Evolutionary conservation across 2,888 invertebrate species (phyloP).

Genomic region (Agrotis clavis): DNA sequence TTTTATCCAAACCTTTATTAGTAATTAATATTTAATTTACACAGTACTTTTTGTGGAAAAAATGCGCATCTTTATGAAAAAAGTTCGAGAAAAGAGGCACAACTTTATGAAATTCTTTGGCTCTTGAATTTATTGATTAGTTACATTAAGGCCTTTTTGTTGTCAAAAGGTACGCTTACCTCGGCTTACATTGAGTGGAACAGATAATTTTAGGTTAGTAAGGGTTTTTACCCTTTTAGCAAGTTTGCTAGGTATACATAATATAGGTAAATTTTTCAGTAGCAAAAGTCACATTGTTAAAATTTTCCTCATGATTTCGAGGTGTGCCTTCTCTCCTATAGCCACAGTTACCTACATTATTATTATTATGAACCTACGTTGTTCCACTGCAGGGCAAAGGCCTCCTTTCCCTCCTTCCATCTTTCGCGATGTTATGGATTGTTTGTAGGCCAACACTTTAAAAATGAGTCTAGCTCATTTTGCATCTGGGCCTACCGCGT

Average conservation of each 20-base stretch:
- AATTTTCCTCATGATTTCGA: constrained; percentile 20
- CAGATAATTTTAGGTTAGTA: constrained; percentile 1
- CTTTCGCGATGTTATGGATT: too few relatives aligned
- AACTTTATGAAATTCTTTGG: constrained; percentile 25
- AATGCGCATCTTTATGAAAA: constrained; percentile 22
- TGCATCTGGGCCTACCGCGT: too few relatives aligned
- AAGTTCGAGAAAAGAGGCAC: constrained; percentile 19
- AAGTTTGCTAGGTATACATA: not conserved
- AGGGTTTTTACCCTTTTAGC: constrained; percentile 20
- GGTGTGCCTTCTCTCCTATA: not conserved
- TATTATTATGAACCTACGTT: too few relatives aligned
- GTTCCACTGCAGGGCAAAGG: too few relatives aligned
- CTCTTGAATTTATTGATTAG: constrained; percentile 35
- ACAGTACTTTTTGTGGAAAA: constrained; percentile 22
- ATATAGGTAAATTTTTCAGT: not conserved
- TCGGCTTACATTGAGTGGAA: not conserved
- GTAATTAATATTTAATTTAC: too few relatives aligned
- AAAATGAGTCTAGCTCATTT: too few relatives aligned
- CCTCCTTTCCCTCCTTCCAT: too few relatives aligned
- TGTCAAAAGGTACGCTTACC: not conserved
- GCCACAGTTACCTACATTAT: too few relatives aligned
- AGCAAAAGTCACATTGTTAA: not conserved
- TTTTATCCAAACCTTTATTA: too few relatives aligned
- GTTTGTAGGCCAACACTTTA: too few relatives aligned
- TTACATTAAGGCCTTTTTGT: constrained; percentile 13